Base-by-base conservation (phyloP, 2,888 invertebrate genomes). In the Caenorhabditis plicata region DNA sequence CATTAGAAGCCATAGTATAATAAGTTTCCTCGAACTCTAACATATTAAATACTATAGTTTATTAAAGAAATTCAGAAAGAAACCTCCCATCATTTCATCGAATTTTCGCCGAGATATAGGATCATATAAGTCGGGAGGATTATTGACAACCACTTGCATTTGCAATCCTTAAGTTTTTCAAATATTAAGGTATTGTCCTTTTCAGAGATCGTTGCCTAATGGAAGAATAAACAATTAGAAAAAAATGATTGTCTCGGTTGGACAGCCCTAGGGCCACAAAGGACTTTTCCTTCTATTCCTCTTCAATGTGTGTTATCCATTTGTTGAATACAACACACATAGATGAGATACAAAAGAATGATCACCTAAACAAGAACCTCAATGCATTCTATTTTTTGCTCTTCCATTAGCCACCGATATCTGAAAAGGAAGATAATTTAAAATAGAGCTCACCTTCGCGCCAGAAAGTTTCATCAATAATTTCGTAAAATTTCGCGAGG, bases 401-500 rank as follows among this genome's bases (percentile, higher is more conserved):
- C n/a, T n/a, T n/a, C n/a, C n/a, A n/a, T n/a, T n/a, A n/a, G n/a
- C n/a, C n/a, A n/a, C n/a, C n/a, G n/a, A n/a, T n/a, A n/a, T n/a
- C 9, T 13, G 29, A 23, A 11, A 15, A 11, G 9, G 29, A 48
- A 42, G 9, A n/a, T 15, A n/a, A 1, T 17, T 15, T 15, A n/a
- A n/a, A n/a, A n/a, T n/a, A n/a, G n/a, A n/a, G n/a, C n/a, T n/a
- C n/a, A n/a, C n/a, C 79, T 65, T 79, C 79, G 46, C 71, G 53
- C 79, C 79, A 79, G 49, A 79, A 77, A 7, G 79, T 79, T 41
- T 79, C 78, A 45, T 78, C 75, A 33, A 79, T 78, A 17, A 80
- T 62, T 31, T 54, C 49, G 52, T 79, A 79, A 56, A 80, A 79
- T 26, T 75, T 68, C 29, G 66, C 68, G 9, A 79, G 61, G 40